Evolutionary conservation across 2,113 vertebrate genomes (phyloP).

Genomic region (Plectropomus leopardus): DNA sequence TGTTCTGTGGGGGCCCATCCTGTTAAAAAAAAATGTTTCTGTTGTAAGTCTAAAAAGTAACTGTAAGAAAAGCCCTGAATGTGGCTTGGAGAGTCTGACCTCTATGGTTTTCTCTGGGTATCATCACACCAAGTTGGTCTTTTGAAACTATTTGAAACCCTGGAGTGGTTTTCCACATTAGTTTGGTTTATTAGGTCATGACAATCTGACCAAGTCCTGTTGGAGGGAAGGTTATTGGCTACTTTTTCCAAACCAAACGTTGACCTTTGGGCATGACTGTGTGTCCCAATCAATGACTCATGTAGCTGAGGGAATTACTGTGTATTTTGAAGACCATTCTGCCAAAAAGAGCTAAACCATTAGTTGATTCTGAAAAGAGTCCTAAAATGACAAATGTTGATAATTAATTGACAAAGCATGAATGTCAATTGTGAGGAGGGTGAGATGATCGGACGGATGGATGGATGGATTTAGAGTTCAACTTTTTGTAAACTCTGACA

Average conservation of each 20-base stretch:
- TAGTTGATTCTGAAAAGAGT: neutral
- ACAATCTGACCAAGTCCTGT: neutral
- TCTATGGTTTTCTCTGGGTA: constrained; percentile 4
- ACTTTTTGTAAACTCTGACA: too few relatives aligned
- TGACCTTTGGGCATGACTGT: neutral
- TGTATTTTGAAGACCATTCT: neutral
- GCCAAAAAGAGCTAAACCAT: neutral
- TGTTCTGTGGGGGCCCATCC: neutral
- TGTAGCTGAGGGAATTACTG: neutral
- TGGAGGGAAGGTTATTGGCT: neutral
- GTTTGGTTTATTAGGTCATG: constrained; percentile 6
- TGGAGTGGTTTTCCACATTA: constrained; percentile 15
- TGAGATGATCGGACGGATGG: neutral
- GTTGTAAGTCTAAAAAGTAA: neutral
- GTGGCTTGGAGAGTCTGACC: constrained; percentile 11
- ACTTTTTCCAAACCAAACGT: neutral
- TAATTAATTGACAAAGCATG: neutral
- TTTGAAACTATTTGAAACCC: neutral
- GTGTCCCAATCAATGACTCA: too few relatives aligned
- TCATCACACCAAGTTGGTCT: constrained; percentile 5
- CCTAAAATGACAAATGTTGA: neutral
- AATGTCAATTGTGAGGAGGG: too few relatives aligned
- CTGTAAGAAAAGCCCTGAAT: neutral
- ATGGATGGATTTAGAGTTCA: neutral
- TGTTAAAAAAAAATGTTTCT: neutral